These are phyloP conservation scores for Scaptomyza cyrtandrae DNA, from an alignment of 2,888 invertebrate genomes.

Conservation along the genomic window DNA sequence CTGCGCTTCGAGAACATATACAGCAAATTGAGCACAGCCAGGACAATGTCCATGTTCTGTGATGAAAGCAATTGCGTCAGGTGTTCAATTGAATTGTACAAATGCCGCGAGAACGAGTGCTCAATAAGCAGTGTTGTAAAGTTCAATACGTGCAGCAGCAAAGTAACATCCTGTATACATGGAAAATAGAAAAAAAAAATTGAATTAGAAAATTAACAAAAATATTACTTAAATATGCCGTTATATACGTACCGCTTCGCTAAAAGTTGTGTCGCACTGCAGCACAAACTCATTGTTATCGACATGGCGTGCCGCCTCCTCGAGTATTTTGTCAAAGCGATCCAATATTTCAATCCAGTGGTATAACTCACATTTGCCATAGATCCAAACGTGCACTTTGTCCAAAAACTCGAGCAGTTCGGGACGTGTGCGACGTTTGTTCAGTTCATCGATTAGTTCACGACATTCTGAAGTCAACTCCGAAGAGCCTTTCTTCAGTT, in stretches of 20 bases:
- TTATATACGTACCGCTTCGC: constrained; percentile 85
- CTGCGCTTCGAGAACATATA: constrained; percentile 95
- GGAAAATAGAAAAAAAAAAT: not conserved
- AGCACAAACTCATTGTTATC: constrained; percentile 84
- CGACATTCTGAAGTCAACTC: constrained; percentile 93
- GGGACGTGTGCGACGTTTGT: constrained; percentile 88
- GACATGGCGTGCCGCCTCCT: constrained; percentile 87
- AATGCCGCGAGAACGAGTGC: constrained; percentile 93
- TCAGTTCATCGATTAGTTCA: constrained; percentile 89
- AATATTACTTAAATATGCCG: not conserved
- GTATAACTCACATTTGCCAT: constrained; percentile 93
- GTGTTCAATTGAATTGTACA: constrained; percentile 95
- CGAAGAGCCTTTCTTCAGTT: constrained; percentile 92
- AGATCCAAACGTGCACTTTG: constrained; percentile 92
- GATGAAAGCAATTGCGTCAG: constrained; percentile 90
- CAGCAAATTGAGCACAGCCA: constrained; percentile 92
- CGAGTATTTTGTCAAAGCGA: constrained; percentile 90
- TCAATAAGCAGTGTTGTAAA: constrained; percentile 94
- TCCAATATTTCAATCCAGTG: constrained; percentile 94
- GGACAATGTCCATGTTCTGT: constrained; percentile 92
- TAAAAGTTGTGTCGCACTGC: constrained; percentile 89
- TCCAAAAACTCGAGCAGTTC: constrained; percentile 88
- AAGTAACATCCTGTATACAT: constrained; percentile 87
- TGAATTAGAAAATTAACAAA: not conserved
- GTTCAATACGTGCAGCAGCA: constrained; percentile 90